A percentile compares a stretch with the other conserved stretches of the same genome.
These are phyloP conservation scores for Pelagia noctiluca DNA, from an alignment of 30 jellyfish, hydroid and myxozoan genomes.

Conservation along the genomic window DNA sequence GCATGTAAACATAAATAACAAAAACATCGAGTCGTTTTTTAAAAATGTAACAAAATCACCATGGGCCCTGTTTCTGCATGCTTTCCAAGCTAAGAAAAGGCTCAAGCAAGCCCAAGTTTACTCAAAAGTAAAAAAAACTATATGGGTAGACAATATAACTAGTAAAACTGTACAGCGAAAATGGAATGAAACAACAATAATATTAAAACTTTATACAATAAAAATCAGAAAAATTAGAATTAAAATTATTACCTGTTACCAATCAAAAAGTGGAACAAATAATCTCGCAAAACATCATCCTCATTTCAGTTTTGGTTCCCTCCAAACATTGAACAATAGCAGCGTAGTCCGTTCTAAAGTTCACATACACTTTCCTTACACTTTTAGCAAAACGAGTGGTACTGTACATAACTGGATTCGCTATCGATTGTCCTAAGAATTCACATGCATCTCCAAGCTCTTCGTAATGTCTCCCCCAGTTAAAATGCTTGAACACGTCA, in stretches of 20 bases:
- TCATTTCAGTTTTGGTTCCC: slow-evolving; percentile 21
- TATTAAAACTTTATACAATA: too few species aligned
- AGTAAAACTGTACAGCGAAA: too few species aligned
- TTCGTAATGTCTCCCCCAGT: slow-evolving; percentile 39
- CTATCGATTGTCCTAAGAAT: slow-evolving; percentile 20
- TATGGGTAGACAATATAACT: too few species aligned
- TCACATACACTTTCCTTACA: slow-evolving; percentile 16
- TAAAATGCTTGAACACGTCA: slow-evolving; percentile 23
- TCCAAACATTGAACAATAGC: slow-evolving; percentile 31
- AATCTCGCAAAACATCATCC: slow-evolving; percentile 45
- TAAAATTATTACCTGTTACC: slow-evolving; percentile 65
- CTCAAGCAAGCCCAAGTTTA: too few species aligned
- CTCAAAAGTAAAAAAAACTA: too few species aligned
- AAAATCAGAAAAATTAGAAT: too few species aligned
- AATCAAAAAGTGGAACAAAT: slow-evolving; percentile 17
- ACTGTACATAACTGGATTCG: slow-evolving; percentile 44
- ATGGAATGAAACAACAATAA: too few species aligned
- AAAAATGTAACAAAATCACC: too few species aligned
- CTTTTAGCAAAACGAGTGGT: slow-evolving; percentile 33
- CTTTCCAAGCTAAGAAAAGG: too few species aligned
- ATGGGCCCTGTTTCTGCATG: too few species aligned
- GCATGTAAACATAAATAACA: too few species aligned
- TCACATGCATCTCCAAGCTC: slow-evolving; percentile 21
- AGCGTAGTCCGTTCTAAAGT: slow-evolving; percentile 44
- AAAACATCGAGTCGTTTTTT: too few species aligned